These are phyloP conservation scores for Scrobipalpa costella DNA, from an alignment of 2,888 invertebrate genomes.

Conservation along the genomic window DNA sequence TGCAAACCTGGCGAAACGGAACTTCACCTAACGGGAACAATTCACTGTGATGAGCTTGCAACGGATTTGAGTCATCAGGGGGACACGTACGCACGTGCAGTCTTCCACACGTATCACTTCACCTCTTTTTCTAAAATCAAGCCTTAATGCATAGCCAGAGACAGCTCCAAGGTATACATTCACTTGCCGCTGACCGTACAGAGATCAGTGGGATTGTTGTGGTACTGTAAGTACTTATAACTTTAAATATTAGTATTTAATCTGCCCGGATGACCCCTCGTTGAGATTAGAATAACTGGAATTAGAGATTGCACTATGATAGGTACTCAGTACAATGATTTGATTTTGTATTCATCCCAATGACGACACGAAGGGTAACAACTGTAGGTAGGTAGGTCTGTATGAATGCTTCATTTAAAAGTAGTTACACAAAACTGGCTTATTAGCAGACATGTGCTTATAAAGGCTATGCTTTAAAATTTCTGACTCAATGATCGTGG, in stretches of 20 bases:
- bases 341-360: neutral
- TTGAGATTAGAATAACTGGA: slow-evolving; percentile 4
- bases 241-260: slow-evolving; percentile 9
- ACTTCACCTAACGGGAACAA: neutral
- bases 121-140: neutral
- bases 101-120: neutral
- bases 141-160: neutral
- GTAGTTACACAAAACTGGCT: too few species aligned
- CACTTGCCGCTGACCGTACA: neutral
- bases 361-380: neutral
- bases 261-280: slow-evolving; percentile 4
- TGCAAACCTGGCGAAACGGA: neutral
- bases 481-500: too few species aligned
- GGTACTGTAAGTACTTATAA: neutral
- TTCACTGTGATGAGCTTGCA: slow-evolving; percentile 2
- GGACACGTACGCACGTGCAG: neutral
- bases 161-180: neutral
- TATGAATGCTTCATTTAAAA: too few species aligned
- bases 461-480: too few species aligned
- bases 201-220: slow-evolving; percentile 2
- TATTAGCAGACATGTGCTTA: too few species aligned
- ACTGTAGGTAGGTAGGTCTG: neutral
- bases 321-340: neutral
- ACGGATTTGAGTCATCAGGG: slow-evolving; percentile 21
- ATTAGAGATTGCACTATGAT: slow-evolving; percentile 11